Base-by-base conservation (phyloP, 2,113 vertebrate species). In the Pandion haliaetus region DNA sequence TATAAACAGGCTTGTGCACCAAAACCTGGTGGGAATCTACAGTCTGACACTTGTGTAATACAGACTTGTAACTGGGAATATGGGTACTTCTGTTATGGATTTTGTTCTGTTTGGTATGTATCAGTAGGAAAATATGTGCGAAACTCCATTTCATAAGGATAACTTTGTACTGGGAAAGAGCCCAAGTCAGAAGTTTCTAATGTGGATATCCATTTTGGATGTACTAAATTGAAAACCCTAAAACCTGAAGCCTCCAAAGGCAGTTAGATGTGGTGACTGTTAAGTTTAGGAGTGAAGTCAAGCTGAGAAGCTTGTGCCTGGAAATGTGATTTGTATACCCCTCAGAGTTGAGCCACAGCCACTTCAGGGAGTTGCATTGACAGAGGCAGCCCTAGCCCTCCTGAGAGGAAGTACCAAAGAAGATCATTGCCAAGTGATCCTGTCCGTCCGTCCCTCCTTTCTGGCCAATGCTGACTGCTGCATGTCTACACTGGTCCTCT, bases 11-110 rank as follows among this genome's bases (percentile, higher is more conserved):
- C n/a, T 76, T 2, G 1, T 47, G 14, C 32, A 58, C 21, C 28
- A 76, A 85, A 86, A 54, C 5, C 7, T 59, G 12, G 6, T 87
- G 54, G 25, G 20, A 69, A 67, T 55, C 36, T 52, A 11, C 61
- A n/a, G 24, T 29, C 17, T 89, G 57, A 47, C 9, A 11, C 34
- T 61, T 66, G 9, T 40, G 31, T 52, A 54, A 34, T 34, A 32
- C 8, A 77, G 32, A 34, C 17, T 63, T 63, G 12, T 32, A 40
- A 36, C 6, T 83, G 28, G 40, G 23, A 69, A 63, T 21, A 61
- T 6, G 11, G 4, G 21, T 23, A 18, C 8, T 76, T 80, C 32
- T 58, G 25, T 66, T 36, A 49, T 0, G 0, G 24, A 34, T 45
- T 82, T 73, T 54, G 12, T 66, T 92, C 52, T 45, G 5, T 78